Base-by-base conservation (phyloP, 2,113 vertebrate species). In the Ploceus nigricollis region DNA sequence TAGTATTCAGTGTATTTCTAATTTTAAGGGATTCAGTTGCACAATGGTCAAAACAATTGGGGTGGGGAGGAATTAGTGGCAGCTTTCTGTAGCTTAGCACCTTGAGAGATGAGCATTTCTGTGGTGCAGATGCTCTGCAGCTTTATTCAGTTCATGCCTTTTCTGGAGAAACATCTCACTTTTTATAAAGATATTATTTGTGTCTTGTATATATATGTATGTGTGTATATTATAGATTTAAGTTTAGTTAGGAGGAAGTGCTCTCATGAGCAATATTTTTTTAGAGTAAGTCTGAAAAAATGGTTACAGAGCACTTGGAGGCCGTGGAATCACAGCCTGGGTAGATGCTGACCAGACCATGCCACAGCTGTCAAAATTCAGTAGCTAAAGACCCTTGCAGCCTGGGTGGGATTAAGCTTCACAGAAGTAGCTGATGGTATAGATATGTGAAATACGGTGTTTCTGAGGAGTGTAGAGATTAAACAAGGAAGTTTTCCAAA, bases 331-430 rank as follows among this genome's bases (percentile, higher is more conserved):
- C 65, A 57, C 72, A 85, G 87, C 37, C 69, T 57, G 69, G 18
- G 7, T 68, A 93, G 87, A 95, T 89, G 53, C 88, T 94, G 91
- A 91, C 66, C 93, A 96, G 81, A 87, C 77, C 70, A 14, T 82
- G 53, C 76, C 78, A 65, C 78, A 93, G 78, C 91, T 96, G 87
- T 96, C 91, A 96, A 87, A 97, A 95, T 94, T 76, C 84, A 69
- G 81, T 93, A 94, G 92, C 88, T 93, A 61, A 92, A 88, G 63
- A 90, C 58, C 17, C 37, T 89, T 94, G 96, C 81, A 85, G 61
- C 58, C 58, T 31, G 58, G 78, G 66, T 72, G 63, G 78, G 89
- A 95, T 93, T 95, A 93, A 80, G 45, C 91, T 82, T 89, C 68
- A 66, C 64, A 70, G 60, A 78, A 91, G 60, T 71, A 73, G 16